Evolutionary conservation across 2,797 vertebrate species (phyloP).

Genomic region (Octomys mimax): DNA sequence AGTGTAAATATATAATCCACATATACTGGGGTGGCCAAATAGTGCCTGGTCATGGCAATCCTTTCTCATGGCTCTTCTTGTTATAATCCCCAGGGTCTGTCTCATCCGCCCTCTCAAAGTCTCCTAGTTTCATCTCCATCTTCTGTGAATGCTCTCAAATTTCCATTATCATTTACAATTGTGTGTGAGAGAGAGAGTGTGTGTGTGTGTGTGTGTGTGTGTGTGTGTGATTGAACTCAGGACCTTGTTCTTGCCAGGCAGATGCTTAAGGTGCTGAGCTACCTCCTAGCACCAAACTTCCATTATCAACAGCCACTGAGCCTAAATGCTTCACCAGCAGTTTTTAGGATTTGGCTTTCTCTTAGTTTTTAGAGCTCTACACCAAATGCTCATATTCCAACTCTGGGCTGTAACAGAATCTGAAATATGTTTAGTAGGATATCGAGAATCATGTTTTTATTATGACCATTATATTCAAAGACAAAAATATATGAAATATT

Average conservation of each 20-base stretch:
- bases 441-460: neutral
- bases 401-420: neutral
- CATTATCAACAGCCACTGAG: rapidly evolving
- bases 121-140: neutral
- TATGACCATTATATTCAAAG: neutral
- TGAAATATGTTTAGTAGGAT: neutral
- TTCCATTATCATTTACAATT: no score
- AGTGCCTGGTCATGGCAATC: neutral
- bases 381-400: neutral
- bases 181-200: no score
- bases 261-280: no score
- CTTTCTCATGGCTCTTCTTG: neutral
- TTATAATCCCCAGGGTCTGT: neutral
- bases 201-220: no score
- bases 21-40: neutral
- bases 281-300: no score
- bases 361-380: neutral
- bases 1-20: neutral
- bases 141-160: no score
- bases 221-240: no score
- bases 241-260: no score
- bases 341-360: neutral
- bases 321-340: neutral
- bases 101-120: neutral
- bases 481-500: neutral